Conservation (phyloP, 2,888 invertebrate genomes). For the Sepiola atlantica region DNA sequence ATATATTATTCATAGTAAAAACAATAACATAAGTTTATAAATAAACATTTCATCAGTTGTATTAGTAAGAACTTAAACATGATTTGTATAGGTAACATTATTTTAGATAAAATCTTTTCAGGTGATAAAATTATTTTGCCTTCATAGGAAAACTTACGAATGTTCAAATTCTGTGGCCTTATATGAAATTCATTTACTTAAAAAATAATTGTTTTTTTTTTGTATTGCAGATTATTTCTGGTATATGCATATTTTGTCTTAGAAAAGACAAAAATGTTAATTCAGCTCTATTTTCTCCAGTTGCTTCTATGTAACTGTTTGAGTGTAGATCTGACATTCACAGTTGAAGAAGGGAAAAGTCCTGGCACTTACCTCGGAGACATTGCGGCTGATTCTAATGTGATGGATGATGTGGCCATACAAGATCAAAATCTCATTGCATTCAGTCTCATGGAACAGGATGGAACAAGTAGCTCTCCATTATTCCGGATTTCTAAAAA, state of each 20-base stretch:
- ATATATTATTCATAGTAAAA: no score
- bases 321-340: background rate
- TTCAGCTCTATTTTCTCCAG: background rate
- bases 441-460: background rate
- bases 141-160: no score
- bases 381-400: background rate
- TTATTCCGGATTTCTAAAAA: background rate
- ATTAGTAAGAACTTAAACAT: no score
- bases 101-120: no score
- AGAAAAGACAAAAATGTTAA: background rate
- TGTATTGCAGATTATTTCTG: background rate
- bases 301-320: background rate
- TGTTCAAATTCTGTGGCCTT: no score
- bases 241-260: no score
- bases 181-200: no score
- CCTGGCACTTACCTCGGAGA: background rate
- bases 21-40: no score
- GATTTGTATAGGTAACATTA: no score
- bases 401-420: background rate
- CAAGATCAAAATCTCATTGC: background rate
- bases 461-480: background rate
- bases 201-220: background rate
- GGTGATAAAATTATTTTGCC: no score
- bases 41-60: no score
- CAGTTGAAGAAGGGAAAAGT: constrained; percentile 18